Percentiles rank a stretch among this genome's conserved stretches.
Conservation (phyloP, 2,113 vertebrate species). For the Nestor notabilis region DNA sequence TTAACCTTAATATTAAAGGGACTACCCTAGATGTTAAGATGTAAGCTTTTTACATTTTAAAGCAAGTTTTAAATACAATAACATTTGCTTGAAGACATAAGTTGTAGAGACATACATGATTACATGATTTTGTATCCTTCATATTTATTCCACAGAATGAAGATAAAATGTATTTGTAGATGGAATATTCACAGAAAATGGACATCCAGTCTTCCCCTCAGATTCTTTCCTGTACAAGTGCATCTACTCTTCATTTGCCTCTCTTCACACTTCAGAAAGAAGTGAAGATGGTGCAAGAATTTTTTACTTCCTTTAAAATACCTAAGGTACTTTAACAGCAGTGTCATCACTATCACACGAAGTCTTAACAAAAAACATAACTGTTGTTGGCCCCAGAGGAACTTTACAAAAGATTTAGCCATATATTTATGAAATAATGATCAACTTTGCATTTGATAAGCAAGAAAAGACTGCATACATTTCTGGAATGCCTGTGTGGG, state of each 20-base stretch:
- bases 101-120: background rate
- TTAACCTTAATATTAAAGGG: background rate
- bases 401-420: background rate
- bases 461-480: background rate
- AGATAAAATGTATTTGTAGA: background rate
- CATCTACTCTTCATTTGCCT: background rate
- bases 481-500: constrained; percentile 44
- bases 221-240: background rate
- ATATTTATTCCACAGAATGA: background rate
- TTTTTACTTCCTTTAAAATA: background rate
- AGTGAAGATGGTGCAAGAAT: background rate
- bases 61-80: background rate
- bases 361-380: background rate
- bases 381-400: background rate
- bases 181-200: background rate
- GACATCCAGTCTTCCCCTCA: background rate
- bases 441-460: background rate
- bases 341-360: background rate
- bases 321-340: background rate
- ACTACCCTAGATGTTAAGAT: background rate
- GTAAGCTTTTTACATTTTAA: background rate
- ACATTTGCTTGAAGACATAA: background rate
- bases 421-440: background rate
- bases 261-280: background rate
- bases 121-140: background rate